These are phyloP conservation scores for Melopsittacus undulatus DNA, from an alignment of 2,797 vertebrate species.

Conservation along the genomic window DNA sequence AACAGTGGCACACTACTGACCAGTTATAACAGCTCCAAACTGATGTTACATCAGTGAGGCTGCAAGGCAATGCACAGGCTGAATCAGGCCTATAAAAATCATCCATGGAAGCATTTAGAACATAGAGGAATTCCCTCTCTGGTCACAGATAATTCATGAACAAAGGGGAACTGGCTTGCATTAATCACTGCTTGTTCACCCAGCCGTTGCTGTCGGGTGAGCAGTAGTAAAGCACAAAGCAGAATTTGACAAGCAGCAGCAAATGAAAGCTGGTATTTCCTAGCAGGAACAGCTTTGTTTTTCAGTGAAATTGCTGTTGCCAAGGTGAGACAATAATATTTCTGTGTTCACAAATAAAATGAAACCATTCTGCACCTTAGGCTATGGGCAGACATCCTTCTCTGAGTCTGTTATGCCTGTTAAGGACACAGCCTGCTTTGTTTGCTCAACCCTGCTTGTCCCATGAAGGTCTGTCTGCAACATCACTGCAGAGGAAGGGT, in stretches of 20 bases:
- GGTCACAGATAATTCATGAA: background rate
- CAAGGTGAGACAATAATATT: conserved; percentile 45
- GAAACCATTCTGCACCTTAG: conserved; percentile 19
- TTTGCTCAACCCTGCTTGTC: background rate
- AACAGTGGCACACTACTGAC: background rate
- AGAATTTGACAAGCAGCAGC: conserved; percentile 26
- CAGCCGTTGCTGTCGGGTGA: background rate
- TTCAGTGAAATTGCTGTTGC: conserved; percentile 34
- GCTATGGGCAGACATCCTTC: background rate
- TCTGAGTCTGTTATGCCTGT: background rate
- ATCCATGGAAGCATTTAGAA: background rate
- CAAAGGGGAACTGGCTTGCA: background rate
- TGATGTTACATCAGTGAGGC: background rate
- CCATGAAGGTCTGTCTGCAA: background rate
- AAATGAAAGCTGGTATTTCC: conserved; percentile 22
- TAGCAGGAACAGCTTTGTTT: conserved; percentile 14
- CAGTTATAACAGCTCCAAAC: background rate
- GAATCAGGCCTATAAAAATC: background rate
- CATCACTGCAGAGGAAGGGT: background rate
- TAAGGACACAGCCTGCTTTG: background rate
- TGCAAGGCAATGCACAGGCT: background rate
- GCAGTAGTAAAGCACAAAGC: background rate
- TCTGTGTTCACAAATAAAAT: conserved; percentile 46
- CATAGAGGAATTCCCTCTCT: background rate
- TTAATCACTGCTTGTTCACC: background rate